Percentiles rank a stretch among this genome's conserved stretches.
Conservation (phyloP, 2,888 invertebrate species). For the Drosophila lacicola region DNA sequence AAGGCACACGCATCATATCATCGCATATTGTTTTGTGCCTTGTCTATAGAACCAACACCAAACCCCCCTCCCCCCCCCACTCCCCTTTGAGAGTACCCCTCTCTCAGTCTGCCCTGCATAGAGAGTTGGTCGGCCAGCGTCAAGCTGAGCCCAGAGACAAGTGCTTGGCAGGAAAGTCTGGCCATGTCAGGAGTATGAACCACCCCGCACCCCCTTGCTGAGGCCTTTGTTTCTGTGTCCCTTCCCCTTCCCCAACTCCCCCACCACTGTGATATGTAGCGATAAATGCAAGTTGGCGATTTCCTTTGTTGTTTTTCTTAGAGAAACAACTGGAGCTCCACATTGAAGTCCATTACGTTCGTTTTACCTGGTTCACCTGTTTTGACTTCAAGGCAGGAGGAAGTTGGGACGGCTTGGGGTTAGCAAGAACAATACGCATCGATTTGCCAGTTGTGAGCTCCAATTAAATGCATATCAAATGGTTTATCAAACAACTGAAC, state of each 20-base stretch:
- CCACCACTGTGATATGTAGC: slow-evolving; percentile 34
- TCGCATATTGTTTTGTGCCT: slow-evolving; percentile 59
- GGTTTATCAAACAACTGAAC: slow-evolving; percentile 43
- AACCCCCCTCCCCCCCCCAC: neutral
- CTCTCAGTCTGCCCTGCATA: neutral
- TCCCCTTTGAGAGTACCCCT: no score
- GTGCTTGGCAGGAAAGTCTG: slow-evolving; percentile 63
- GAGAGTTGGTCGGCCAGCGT: slow-evolving; percentile 41
- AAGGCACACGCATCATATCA: slow-evolving; percentile 73
- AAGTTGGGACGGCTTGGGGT: rapidly evolving
- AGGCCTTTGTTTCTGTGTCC: slow-evolving; percentile 1
- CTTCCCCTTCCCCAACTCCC: neutral
- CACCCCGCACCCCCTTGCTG: neutral
- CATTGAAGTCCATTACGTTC: slow-evolving; percentile 55
- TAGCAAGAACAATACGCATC: slow-evolving; percentile 45
- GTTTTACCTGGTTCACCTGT: slow-evolving; percentile 44
- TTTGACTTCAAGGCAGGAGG: neutral
- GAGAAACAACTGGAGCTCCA: slow-evolving; percentile 37
- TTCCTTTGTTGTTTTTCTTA: slow-evolving; percentile 65
- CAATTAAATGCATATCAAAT: slow-evolving; percentile 58
- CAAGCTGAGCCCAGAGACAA: slow-evolving; percentile 67
- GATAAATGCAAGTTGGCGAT: slow-evolving; percentile 77
- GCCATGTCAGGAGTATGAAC: slow-evolving; percentile 47
- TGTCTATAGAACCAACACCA: slow-evolving; percentile 8
- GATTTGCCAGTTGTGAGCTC: slow-evolving; percentile 49